phyloP scores from a whole-genome alignment of 2,113 vertebrate genomes.

The Vombatus ursinus region DNA sequence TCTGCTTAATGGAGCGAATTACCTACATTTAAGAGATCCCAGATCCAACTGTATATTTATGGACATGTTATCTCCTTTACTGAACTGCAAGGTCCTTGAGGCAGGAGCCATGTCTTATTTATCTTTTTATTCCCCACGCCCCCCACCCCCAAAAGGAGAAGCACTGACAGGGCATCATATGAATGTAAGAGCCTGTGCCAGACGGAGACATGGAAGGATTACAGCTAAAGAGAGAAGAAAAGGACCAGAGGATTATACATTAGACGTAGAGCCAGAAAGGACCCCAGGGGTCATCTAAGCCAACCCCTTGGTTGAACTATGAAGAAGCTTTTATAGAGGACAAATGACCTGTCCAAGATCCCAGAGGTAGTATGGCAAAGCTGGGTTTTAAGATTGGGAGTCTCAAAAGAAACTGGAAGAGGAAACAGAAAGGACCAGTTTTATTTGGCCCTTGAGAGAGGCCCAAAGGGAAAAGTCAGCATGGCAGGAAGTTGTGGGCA shows the following conservation, averaged over 20 bases:
- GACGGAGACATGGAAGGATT: not conserved
- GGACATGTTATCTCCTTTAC: too few relatives aligned
- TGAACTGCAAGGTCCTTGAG: not conserved
- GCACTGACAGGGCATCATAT: not conserved
- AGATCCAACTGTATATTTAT: not conserved
- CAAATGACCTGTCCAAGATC: not conserved
- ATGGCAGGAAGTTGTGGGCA: not conserved
- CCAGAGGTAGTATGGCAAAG: not conserved
- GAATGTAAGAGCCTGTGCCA: not conserved
- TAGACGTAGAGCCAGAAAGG: not conserved
- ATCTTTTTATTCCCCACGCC: not conserved
- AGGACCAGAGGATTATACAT: not conserved
- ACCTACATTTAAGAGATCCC: not conserved
- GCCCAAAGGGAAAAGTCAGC: not conserved
- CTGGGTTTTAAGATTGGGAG: not conserved
- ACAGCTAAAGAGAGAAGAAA: not conserved
- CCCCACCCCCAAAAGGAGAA: not conserved
- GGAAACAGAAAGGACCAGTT: not conserved
- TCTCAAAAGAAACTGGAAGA: not conserved
- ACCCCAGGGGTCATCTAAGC: not conserved
- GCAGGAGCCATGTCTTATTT: not conserved
- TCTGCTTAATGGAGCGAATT: not conserved
- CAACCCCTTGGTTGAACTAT: not conserved
- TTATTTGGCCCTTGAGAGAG: not conserved
- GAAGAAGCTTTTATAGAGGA: not conserved